Evolutionary conservation across 2,113 vertebrate genomes (phyloP).

Genomic region (Panurus biarmicus): DNA sequence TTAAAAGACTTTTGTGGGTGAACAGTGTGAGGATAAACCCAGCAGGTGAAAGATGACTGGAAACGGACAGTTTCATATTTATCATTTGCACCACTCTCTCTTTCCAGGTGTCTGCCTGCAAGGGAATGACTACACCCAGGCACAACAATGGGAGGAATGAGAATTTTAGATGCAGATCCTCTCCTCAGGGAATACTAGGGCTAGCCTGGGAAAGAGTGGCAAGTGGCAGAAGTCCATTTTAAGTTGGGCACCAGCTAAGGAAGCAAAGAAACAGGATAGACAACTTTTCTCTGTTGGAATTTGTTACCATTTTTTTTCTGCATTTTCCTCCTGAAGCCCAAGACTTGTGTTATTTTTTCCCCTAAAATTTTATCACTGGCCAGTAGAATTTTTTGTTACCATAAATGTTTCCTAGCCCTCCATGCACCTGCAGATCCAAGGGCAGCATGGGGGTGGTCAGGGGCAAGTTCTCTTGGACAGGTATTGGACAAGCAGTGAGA

Average conservation of each 20-base stretch:
- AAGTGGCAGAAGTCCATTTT: background rate
- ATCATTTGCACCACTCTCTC: background rate
- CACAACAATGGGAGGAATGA: background rate
- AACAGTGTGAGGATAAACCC: background rate
- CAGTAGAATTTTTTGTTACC: background rate
- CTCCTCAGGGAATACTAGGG: background rate
- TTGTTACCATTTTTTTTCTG: background rate
- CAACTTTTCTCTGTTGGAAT: background rate
- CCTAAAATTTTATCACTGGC: background rate
- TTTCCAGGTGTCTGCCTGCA: background rate
- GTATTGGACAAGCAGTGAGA: background rate
- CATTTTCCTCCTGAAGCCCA: background rate
- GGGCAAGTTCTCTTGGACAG: background rate
- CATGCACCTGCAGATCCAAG: background rate
- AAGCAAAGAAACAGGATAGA: background rate
- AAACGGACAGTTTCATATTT: background rate
- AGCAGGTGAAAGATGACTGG: background rate
- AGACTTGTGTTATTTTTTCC: background rate
- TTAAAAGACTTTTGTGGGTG: background rate
- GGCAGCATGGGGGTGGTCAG: background rate
- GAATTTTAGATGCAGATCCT: background rate
- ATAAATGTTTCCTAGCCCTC: background rate
- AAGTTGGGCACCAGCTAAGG: background rate
- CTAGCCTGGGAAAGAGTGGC: background rate
- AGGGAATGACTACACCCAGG: background rate